Evolutionary conservation across 1,140 invertebrate species (phyloP).

Genomic region (Hylaeus anthracinus): DNA sequence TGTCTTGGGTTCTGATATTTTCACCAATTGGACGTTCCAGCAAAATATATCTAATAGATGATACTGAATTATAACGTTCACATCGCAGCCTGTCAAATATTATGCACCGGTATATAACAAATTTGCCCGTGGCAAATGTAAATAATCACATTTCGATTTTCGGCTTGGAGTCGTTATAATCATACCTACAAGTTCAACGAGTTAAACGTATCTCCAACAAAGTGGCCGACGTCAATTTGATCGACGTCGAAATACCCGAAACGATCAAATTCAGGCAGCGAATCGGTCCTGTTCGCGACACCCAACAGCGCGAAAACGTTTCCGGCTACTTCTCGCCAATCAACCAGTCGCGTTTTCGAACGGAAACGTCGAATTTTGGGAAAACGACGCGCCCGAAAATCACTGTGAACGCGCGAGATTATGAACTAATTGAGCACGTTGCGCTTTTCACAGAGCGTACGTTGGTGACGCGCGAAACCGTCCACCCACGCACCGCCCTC

Average conservation of each 20-base stretch:
- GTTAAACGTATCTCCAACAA: neutral
- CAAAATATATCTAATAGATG: too few relatives aligned
- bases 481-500: neutral
- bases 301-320: neutral
- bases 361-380: neutral
- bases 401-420: conserved; percentile 2
- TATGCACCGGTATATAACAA: too few relatives aligned
- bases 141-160: too few relatives aligned
- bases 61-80: too few relatives aligned
- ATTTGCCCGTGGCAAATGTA: too few relatives aligned
- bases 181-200: neutral
- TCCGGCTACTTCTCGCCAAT: conserved; percentile 14
- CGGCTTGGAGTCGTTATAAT: too few relatives aligned
- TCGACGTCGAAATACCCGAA: neutral
- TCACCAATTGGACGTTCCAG: too few relatives aligned
- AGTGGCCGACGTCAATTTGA: neutral
- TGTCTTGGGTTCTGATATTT: too few relatives aligned
- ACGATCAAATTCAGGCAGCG: neutral
- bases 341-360: neutral
- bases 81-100: too few relatives aligned
- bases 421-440: conserved; percentile 35
- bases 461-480: conserved; percentile 18
- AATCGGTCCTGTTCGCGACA: neutral
- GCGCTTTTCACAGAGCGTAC: conserved; percentile 14
- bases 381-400: neutral